A percentile compares a stretch with the other conserved stretches of the same genome.
Conservation (phyloP, 2,888 invertebrate genomes). For the Entomobrya multifasciata region DNA sequence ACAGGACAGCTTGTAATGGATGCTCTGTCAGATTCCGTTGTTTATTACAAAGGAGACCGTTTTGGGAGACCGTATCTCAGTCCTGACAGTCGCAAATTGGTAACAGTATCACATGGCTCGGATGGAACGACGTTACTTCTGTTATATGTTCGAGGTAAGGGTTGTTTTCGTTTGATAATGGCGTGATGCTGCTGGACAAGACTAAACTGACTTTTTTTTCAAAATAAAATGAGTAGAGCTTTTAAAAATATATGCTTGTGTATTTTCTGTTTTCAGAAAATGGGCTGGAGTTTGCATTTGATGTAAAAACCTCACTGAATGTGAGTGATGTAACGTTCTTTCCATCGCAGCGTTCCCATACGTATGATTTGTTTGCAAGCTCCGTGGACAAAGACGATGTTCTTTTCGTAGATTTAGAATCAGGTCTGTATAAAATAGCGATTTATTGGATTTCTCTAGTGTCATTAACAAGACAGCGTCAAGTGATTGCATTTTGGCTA, state of each 20-base stretch:
- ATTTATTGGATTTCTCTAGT: background rate
- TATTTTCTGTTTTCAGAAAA: conserved; percentile 82
- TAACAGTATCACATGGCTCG: conserved; percentile 85
- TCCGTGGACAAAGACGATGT: conserved; percentile 88
- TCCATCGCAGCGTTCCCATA: conserved; percentile 87
- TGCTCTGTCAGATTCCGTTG: conserved; percentile 87
- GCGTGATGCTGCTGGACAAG: background rate
- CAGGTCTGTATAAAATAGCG: conserved; percentile 82
- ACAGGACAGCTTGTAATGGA: conserved; percentile 87
- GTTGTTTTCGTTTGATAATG: background rate
- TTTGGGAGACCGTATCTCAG: conserved; percentile 86
- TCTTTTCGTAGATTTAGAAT: conserved; percentile 86
- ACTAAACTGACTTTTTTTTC: no score
- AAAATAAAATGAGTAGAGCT: no score
- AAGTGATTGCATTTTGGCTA: background rate
- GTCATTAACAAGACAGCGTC: background rate
- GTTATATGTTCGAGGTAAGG: conserved; percentile 85
- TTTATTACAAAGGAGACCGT: conserved; percentile 85
- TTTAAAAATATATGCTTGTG: conserved; percentile 7
- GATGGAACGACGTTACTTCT: conserved; percentile 85
- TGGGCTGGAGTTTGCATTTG: conserved; percentile 87
- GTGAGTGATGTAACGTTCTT: conserved; percentile 88
- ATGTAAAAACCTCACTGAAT: conserved; percentile 88
- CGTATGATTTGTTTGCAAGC: conserved; percentile 88
- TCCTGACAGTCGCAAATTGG: conserved; percentile 87